Evolutionary conservation across 2,888 invertebrate genomes (phyloP).

Genomic region (Dicycla oo): DNA sequence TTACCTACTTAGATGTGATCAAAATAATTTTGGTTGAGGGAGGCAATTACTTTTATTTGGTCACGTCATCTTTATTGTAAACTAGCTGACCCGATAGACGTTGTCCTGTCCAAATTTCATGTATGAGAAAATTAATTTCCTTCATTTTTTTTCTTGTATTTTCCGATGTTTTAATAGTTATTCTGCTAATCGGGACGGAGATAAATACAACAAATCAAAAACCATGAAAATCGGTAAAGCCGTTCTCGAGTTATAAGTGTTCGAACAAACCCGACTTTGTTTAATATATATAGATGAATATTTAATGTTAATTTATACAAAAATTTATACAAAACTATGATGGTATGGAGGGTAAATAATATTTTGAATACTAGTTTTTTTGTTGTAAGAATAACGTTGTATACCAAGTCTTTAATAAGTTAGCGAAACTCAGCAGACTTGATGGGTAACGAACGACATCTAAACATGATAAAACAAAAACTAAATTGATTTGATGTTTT

Average conservation of each 20-base stretch:
- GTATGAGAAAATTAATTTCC: too few species aligned
- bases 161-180: too few species aligned
- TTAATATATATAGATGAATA: too few species aligned
- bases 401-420: background rate
- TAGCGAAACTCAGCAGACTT: background rate
- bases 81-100: too few species aligned
- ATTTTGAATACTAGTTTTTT: background rate
- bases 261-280: too few species aligned
- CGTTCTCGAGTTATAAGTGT: too few species aligned
- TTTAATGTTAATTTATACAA: background rate
- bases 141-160: too few species aligned
- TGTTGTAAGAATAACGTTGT: background rate
- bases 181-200: too few species aligned
- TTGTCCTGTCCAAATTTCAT: too few species aligned
- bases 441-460: background rate
- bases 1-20: background rate
- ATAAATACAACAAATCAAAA: too few species aligned
- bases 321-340: background rate
- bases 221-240: too few species aligned
- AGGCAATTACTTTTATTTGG: background rate
- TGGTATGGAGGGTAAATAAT: background rate
- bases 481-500: background rate
- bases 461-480: background rate
- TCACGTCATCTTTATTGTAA: background rate
- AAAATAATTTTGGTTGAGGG: conserved; percentile 7